Evolutionary conservation across 1,140 invertebrate genomes (phyloP).

Genomic region (Cotesia chilonis): DNA sequence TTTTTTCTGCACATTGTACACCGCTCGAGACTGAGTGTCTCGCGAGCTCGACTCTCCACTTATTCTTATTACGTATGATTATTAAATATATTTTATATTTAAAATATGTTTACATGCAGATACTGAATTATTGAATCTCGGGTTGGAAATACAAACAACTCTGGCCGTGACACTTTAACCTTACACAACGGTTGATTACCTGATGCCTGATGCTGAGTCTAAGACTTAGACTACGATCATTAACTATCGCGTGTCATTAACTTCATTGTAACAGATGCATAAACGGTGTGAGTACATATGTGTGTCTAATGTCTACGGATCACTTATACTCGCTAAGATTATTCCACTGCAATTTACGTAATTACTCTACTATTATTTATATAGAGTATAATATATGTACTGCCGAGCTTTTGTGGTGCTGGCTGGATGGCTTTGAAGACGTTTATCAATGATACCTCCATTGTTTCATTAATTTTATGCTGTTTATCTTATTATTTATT

Average conservation of each 20-base stretch:
- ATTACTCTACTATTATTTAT: constrained; percentile 41
- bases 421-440: too few relatives aligned
- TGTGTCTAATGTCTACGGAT: too few relatives aligned
- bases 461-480: too few relatives aligned
- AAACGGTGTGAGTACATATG: constrained; percentile 1
- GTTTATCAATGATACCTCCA: constrained; percentile 5
- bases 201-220: neutral
- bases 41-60: neutral
- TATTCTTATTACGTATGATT: neutral
- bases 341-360: constrained; percentile 37
- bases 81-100: neutral
- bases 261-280: constrained; percentile 36
- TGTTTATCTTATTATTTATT: neutral
- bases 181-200: constrained; percentile 43
- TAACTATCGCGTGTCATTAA: constrained; percentile 42
- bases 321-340: constrained; percentile 10
- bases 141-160: constrained; percentile 40
- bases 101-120: neutral
- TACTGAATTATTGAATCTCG: neutral
- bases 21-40: neutral
- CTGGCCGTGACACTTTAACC: constrained; percentile 43
- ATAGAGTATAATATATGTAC: constrained; percentile 33
- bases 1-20: constrained; percentile 10
- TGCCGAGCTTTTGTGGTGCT: neutral
- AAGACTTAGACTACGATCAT: constrained; percentile 26